Base-by-base conservation (phyloP, 2,888 invertebrate genomes). In the Tinea semifulvella region DNA sequence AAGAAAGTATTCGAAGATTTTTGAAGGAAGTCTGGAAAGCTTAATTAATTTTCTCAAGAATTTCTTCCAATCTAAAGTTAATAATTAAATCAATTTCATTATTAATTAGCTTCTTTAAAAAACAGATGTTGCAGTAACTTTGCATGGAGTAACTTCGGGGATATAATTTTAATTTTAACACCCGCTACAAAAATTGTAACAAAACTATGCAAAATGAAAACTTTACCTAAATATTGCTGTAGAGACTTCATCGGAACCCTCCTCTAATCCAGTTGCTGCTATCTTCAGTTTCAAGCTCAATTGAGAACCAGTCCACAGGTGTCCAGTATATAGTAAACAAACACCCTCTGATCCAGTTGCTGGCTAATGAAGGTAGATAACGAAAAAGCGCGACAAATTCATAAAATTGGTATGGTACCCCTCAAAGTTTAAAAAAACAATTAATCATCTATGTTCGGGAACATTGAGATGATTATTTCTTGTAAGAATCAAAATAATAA, bases 221-320 rank as follows among this genome's bases (percentile, higher is more conserved):
- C 31, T 31, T 31, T 31, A 31, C 31, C 14, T 4, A 31, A 31
- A 31, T 31, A 31, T 31, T n/a, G 31, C 13, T 13, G 13, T 31
- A 31, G 13, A 31, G n/a, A 31, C 13, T 31, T 31, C 2, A 31
- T 31, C 52, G 54, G 54, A 7, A 27, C 25, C 26, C 16, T 18
- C 16, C 11, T 7, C 13, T n/a, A 16, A 10, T 39, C n/a, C 22
- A 4, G 18, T 11, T n/a, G 10, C 14, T 18, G 25, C 40, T 20
- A 40, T 13, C 20, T n/a, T n/a, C n/a, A n/a, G n/a, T n/a, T n/a
- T n/a, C n/a, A n/a, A n/a, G n/a, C n/a, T n/a, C n/a, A n/a, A n/a
- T n/a, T n/a, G n/a, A n/a, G n/a, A n/a, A n/a, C n/a, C n/a, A n/a
- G n/a, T n/a, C n/a, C n/a, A n/a, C n/a, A n/a, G n/a, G n/a, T n/a